Evolutionary conservation across 2,888 invertebrate genomes (phyloP).

Genomic region (Erebia palarica): DNA sequence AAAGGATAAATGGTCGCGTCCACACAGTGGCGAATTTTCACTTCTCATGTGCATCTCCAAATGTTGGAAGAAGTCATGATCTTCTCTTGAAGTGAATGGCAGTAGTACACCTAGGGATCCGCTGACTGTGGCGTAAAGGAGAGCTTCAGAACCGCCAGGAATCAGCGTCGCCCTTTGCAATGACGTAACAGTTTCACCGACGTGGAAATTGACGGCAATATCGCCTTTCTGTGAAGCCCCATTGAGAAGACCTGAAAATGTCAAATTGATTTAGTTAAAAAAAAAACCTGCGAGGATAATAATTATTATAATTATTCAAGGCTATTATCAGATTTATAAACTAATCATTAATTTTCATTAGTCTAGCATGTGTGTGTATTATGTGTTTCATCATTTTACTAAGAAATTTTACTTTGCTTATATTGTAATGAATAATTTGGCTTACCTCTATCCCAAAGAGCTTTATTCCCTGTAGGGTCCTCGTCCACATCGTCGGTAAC

Average conservation of each 20-base stretch:
- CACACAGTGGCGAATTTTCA: constrained; percentile 97
- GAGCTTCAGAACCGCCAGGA: constrained; percentile 97
- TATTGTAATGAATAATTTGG: background rate
- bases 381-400: constrained; percentile 41
- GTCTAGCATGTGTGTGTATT: constrained; percentile 80
- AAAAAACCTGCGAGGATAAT: too few species aligned
- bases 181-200: constrained; percentile 98
- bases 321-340: constrained; percentile 54
- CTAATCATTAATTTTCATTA: constrained; percentile 77
- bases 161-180: constrained; percentile 97
- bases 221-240: constrained; percentile 99
- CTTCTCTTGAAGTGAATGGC: constrained; percentile 97
- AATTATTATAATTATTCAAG: background rate
- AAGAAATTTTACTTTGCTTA: background rate
- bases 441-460: constrained; percentile 93
- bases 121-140: constrained; percentile 97
- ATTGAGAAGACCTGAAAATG: constrained; percentile 90
- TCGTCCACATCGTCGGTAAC: constrained; percentile 99
- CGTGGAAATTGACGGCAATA: constrained; percentile 95
- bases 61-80: constrained; percentile 99
- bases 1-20: constrained; percentile 98
- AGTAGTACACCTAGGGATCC: constrained; percentile 96
- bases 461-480: constrained; percentile 99
- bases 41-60: constrained; percentile 99
- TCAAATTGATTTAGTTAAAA: constrained; percentile 30